Base-by-base conservation (phyloP, 2,797 vertebrate genomes). In the Geotrypetes seraphini region DNA sequence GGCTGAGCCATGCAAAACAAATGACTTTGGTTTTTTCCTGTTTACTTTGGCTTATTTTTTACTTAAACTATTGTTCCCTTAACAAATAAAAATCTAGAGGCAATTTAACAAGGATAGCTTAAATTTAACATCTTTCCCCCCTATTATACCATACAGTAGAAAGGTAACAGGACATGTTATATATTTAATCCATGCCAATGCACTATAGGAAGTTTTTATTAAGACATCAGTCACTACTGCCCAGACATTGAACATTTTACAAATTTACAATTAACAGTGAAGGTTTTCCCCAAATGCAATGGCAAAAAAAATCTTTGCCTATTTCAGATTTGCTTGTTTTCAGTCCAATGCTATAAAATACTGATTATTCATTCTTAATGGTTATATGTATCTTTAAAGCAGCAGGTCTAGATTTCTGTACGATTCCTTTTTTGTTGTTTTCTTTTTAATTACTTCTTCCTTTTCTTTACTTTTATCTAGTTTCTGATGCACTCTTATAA, bases 1-100 rank as follows among this genome's bases (percentile, higher is more conserved):
- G 71, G 75, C 75, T 68, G 69, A 63, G 75, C 72, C 75, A 78
- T 74, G 78, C 65, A 78, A 72, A 78, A 78, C 66, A 79, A 73
- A 62, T 63, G 36, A 78, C 80, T 83, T 83, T 83, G 80, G 79
- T 82, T 79, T 71, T 46, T 43, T 46, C 63, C 75, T 65, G 70
- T 79, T 69, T 44, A 76, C 80, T 83, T 83, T 83, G 80, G 80
- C 76, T 83, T 82, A 66, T 79, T 66, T 69, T n/a, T 69, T 59
- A 74, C 62, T 69, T 75, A 61, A 50, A 66, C 72, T 44, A 40
- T 25, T 44, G 44, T 31, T 68, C 53, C 60, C 65, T 69, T 56
- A 71, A 65, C 60, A 75, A 73, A 69, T 73, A 59, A 63, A 65
- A 66, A 42, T 68, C 63, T 57, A 73, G 65, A 74, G 71, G 66